Conservation (phyloP, 2,797 vertebrate genomes). For the Nothura maculosa region DNA sequence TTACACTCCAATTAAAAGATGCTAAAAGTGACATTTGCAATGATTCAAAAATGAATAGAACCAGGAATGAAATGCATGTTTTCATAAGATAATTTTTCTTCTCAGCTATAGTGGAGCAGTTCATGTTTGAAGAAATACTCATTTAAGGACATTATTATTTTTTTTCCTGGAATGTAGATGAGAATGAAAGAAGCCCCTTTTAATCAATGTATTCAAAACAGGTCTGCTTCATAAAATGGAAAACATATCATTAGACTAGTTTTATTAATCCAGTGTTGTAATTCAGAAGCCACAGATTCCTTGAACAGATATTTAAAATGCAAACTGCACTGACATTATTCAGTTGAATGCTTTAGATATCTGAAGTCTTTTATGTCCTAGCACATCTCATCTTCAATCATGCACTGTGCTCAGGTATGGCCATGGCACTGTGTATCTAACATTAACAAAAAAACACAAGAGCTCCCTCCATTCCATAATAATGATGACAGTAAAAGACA, state of each 20-base stretch:
- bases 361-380: slow-evolving; percentile 9
- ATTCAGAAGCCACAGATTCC: neutral
- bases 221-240: neutral
- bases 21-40: slow-evolving; percentile 5
- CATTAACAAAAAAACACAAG: neutral
- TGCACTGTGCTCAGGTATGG: neutral
- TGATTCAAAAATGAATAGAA: neutral
- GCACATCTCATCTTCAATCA: neutral
- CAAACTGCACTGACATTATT: slow-evolving; percentile 30
- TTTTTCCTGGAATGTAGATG: neutral
- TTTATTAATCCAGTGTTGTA: neutral
- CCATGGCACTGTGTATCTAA: neutral
- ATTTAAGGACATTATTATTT: neutral
- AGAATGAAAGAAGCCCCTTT: neutral
- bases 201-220: neutral
- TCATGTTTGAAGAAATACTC: neutral
- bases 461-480: neutral
- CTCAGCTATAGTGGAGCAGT: neutral
- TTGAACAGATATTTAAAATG: slow-evolving; percentile 46
- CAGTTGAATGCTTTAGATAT: slow-evolving; percentile 11
- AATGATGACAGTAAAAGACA: neutral
- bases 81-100: neutral
- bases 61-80: neutral
- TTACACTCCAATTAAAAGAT: slow-evolving; percentile 58
- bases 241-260: neutral